Conservation (phyloP, 2,797 vertebrate genomes). For the Petrocephalus schoutedeni region DNA sequence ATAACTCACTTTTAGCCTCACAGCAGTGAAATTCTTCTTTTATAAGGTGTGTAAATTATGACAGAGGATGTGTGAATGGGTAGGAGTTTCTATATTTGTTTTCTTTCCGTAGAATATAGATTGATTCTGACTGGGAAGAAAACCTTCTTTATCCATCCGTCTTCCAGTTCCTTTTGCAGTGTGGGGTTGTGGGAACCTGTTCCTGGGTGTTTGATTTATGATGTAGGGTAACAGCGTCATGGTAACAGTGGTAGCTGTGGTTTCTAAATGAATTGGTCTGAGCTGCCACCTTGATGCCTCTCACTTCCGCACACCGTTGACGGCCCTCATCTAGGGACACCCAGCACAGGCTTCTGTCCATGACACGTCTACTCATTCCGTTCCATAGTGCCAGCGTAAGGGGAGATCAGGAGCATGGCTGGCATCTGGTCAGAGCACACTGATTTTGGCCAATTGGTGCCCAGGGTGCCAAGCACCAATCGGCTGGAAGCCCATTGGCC, state of each 20-base stretch:
- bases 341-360: conserved; percentile 50
- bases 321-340: neutral
- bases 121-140: neutral
- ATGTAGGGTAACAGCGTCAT: neutral
- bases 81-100: conserved; percentile 1
- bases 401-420: conserved; percentile 62
- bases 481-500: neutral
- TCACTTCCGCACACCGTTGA: neutral
- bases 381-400: conserved; percentile 58
- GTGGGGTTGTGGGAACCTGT: neutral
- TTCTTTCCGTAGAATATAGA: neutral
- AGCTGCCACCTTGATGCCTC: neutral
- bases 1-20: neutral
- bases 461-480: neutral
- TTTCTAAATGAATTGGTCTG: conserved; percentile 5
- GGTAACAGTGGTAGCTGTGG: neutral
- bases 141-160: neutral
- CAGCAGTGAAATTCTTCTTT: conserved; percentile 1
- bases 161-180: neutral
- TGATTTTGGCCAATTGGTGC: neutral
- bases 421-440: conserved; percentile 49
- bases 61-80: neutral
- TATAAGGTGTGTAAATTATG: neutral
- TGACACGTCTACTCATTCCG: conserved; percentile 66
- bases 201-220: neutral